Evolutionary conservation across 2,797 vertebrate species (phyloP).

Genomic region (Lindbergichthys nudifrons): DNA sequence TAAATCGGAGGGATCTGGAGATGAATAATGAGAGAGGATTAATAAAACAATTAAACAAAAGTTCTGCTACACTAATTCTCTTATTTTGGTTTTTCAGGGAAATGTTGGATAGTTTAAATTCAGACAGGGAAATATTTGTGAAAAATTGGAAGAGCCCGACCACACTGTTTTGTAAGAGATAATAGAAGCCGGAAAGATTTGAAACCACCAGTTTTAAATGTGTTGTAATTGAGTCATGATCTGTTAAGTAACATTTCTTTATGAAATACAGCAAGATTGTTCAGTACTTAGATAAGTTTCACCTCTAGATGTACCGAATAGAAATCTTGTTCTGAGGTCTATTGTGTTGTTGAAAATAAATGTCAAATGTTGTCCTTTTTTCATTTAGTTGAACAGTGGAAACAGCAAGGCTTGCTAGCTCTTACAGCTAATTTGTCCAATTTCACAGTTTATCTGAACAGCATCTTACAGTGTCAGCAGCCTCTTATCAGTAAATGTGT

Average conservation of each 20-base stretch:
- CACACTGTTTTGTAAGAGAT: background rate
- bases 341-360: constrained; percentile 5
- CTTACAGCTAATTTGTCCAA: constrained; percentile 30
- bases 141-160: too few relatives aligned
- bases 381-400: background rate
- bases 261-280: background rate
- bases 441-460: constrained; percentile 42
- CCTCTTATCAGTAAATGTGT: constrained; percentile 38
- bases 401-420: background rate
- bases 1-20: background rate
- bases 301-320: background rate
- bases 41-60: background rate
- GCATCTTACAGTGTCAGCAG: constrained; percentile 22
- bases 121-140: background rate
- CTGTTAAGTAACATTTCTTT: background rate
- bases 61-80: background rate
- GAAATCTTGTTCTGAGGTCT: background rate
- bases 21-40: background rate
- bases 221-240: background rate
- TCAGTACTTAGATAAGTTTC: background rate
- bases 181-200: background rate
- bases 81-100: background rate
- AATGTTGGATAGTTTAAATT: background rate
- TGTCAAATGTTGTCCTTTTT: background rate
- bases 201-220: background rate